Evolutionary conservation across 2,888 invertebrate species (phyloP).

Genomic region (Disparrhopalites patrizii): DNA sequence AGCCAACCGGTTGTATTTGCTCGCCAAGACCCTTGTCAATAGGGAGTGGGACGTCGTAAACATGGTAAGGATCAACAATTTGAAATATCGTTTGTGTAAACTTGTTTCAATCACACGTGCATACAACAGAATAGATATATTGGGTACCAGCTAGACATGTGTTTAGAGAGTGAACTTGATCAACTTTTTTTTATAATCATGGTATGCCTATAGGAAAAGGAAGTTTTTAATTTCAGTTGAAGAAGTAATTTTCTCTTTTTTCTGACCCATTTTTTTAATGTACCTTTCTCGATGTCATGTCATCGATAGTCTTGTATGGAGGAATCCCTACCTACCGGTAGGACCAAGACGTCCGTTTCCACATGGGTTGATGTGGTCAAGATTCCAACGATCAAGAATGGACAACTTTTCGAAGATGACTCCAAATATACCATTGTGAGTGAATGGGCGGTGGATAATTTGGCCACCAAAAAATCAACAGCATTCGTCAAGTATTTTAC

Average conservation of each 20-base stretch:
- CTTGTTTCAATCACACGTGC: no score
- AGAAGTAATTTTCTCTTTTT: not conserved
- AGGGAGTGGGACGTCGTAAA: not conserved
- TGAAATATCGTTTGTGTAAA: no score
- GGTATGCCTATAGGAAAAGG: no score
- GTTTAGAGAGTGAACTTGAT: no score
- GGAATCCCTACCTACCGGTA: constrained; percentile 22
- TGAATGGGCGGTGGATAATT: constrained; percentile 38
- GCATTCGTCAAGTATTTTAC: constrained; percentile 27
- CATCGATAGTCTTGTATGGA: not conserved
- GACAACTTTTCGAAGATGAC: constrained; percentile 33
- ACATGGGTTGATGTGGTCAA: constrained; percentile 36
- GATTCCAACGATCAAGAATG: constrained; percentile 32
- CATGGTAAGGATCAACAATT: not conserved
- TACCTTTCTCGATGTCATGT: not conserved
- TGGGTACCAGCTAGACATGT: no score
- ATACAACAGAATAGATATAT: no score
- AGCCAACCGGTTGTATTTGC: not conserved
- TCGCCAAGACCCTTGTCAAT: not conserved
- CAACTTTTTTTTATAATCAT: no score
- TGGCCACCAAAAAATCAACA: constrained; percentile 35
- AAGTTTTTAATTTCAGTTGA: no score
- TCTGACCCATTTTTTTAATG: not conserved
- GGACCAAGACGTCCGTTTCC: constrained; percentile 33
- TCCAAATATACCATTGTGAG: constrained; percentile 31